phyloP scores from a whole-genome alignment of 2,797 vertebrate genomes.

The Danio albolineatus region DNA sequence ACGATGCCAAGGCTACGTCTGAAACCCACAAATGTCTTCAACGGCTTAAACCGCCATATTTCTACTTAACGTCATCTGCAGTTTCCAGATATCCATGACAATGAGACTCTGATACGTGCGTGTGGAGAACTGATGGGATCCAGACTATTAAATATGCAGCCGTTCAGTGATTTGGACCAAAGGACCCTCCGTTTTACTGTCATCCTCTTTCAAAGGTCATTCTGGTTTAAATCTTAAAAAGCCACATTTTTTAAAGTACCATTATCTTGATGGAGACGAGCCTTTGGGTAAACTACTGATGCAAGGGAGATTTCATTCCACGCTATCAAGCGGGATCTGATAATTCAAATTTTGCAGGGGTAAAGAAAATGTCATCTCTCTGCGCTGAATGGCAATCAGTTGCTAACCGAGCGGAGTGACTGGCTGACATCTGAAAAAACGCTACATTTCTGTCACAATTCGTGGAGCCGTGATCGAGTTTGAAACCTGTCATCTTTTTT shows the following conservation, averaged over 20 bases:
- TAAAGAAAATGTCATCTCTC: slow-evolving; percentile 58
- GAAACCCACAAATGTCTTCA: slow-evolving; percentile 43
- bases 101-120: slow-evolving; percentile 12
- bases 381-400: slow-evolving; percentile 43
- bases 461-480: slow-evolving; percentile 29
- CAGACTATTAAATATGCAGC: slow-evolving; percentile 45
- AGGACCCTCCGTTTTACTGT: slow-evolving; percentile 37
- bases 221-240: slow-evolving; percentile 50
- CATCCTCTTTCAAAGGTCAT: slow-evolving; percentile 50
- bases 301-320: slow-evolving; percentile 52
- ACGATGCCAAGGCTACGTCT: slow-evolving; percentile 35
- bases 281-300: slow-evolving; percentile 49
- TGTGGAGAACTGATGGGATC: slow-evolving; percentile 24
- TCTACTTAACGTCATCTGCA: slow-evolving; percentile 34
- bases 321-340: slow-evolving; percentile 53
- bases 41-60: slow-evolving; percentile 38
- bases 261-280: slow-evolving; percentile 60
- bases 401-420: slow-evolving; percentile 16
- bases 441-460: slow-evolving; percentile 35
- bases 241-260: slow-evolving; percentile 44
- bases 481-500: slow-evolving; percentile 35
- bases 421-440: slow-evolving; percentile 45
- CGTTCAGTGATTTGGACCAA: slow-evolving; percentile 44
- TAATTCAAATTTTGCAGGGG: slow-evolving; percentile 46
- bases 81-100: slow-evolving; percentile 20